Evolutionary conservation across 2,797 vertebrate species (phyloP).

Genomic region (Mus caroli): DNA sequence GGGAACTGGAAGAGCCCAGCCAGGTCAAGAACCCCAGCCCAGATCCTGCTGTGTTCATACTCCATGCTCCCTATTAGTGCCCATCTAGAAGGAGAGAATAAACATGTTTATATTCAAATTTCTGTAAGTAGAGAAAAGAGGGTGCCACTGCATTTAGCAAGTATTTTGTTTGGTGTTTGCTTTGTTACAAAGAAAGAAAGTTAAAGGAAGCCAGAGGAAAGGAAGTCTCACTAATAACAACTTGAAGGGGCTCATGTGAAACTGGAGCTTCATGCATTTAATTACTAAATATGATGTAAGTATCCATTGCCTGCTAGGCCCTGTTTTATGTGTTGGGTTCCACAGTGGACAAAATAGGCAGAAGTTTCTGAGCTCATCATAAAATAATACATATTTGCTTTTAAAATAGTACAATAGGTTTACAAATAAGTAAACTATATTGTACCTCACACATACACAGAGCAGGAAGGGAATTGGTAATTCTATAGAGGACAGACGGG

Average conservation of each 20-base stretch:
- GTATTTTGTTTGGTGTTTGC: neutral
- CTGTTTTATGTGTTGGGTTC: neutral
- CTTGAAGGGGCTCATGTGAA: neutral
- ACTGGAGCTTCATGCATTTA: neutral
- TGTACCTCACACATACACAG: neutral
- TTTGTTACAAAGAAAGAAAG: constrained; percentile 43
- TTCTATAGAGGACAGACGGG: neutral
- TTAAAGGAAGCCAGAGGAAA: neutral
- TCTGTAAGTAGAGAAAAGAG: neutral
- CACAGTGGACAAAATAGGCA: neutral
- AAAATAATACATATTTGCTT: neutral
- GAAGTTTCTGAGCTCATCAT: neutral
- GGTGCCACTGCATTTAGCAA: neutral
- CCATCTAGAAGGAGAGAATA: constrained; percentile 9
- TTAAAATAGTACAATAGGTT: neutral
- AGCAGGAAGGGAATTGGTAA: neutral
- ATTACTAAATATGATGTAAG: neutral
- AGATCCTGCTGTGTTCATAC: neutral
- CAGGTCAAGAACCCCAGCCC: neutral
- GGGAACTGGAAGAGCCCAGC: neutral
- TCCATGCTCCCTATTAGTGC: neutral
- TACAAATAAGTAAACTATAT: neutral
- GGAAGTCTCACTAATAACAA: neutral
- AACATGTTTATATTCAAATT: neutral
- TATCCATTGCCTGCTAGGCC: neutral